Evolutionary conservation across 2,888 invertebrate genomes (phyloP), one percentile per base, ranked within the genome.

Genomic region (Tachystola acroxantha): DNA sequence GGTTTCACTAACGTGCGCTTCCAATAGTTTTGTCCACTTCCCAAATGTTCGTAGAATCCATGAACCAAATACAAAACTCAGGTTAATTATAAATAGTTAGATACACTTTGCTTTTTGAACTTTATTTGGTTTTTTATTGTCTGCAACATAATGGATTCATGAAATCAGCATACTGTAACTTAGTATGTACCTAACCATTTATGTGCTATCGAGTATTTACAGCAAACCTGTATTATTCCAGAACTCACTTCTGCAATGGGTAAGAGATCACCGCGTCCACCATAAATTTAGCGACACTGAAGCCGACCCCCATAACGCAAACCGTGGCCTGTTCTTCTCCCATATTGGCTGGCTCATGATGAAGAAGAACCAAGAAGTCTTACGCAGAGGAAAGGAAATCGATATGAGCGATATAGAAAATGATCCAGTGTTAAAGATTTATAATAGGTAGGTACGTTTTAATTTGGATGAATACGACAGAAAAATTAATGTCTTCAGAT

Each of bases 311-410:
- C 94, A 95, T 68, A 94, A 95, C 60, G 93, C 94, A 0, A 92
- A 84, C 34, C 87, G 95, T 16, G 96, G 96, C 1, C 92, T 97
- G 70, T 96, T 96, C 88, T 96, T 96, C 78, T 89, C 96, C 0
- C 96, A 96, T 72, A 90, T 96, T 45, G 96, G 96, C 27, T 96
- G 96, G 96, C 80, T 96, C 24, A 79, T 96, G 68, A 89, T 91
- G 71, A 91, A 91, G 53, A 96, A 96, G 70, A 96, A 96, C 61
- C 92, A 92, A 0, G 92, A 94, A 50, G 94, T 96, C 7, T 89
- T 89, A 43, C 82, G 79, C 10, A 92, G 93, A 55, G 96, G 96
- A 32, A 91, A 92, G 46, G 88, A 90, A 40, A 89, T 96, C 46
- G 95, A 96, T 56, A 70, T 95, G 70, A 91, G 90, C 22, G 96